phyloP scores from a whole-genome alignment of 2,888 invertebrate genomes.

The Drosophila putrida region DNA sequence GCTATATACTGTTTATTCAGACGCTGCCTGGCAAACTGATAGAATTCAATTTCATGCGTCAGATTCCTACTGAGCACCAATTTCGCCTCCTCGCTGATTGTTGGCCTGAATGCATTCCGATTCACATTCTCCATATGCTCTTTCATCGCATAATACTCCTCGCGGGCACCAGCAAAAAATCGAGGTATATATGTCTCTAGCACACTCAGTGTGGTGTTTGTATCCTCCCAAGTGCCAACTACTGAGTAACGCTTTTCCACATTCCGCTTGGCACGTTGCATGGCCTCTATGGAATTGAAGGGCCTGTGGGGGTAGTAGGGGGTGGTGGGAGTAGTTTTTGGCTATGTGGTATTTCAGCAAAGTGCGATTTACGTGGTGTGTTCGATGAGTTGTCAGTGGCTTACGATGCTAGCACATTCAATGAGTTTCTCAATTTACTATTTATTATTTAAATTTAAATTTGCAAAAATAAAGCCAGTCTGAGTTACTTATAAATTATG shows the following conservation, averaged over 20 bases:
- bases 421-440: neutral
- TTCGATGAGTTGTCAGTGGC: slow-evolving; percentile 30
- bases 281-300: slow-evolving; percentile 92
- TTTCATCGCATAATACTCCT: slow-evolving; percentile 88
- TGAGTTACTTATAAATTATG: neutral
- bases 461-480: no score
- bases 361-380: slow-evolving; percentile 14
- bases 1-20: slow-evolving; percentile 92
- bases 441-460: no score
- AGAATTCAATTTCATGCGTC: slow-evolving; percentile 95
- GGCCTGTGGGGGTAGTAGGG: slow-evolving; percentile 86
- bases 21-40: slow-evolving; percentile 94
- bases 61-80: slow-evolving; percentile 92
- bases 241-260: slow-evolving; percentile 94
- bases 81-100: slow-evolving; percentile 92
- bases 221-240: slow-evolving; percentile 94
- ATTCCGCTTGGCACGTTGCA: slow-evolving; percentile 92
- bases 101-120: slow-evolving; percentile 91
- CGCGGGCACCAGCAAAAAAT: slow-evolving; percentile 91
- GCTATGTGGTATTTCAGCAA: neutral
- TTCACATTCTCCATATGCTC: slow-evolving; percentile 66
- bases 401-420: neutral
- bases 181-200: slow-evolving; percentile 81
- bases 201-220: slow-evolving; percentile 91
- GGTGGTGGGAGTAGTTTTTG: neutral